Evolutionary conservation across 2,888 invertebrate genomes (phyloP).

Genomic region (Iphiclides podalirius): DNA sequence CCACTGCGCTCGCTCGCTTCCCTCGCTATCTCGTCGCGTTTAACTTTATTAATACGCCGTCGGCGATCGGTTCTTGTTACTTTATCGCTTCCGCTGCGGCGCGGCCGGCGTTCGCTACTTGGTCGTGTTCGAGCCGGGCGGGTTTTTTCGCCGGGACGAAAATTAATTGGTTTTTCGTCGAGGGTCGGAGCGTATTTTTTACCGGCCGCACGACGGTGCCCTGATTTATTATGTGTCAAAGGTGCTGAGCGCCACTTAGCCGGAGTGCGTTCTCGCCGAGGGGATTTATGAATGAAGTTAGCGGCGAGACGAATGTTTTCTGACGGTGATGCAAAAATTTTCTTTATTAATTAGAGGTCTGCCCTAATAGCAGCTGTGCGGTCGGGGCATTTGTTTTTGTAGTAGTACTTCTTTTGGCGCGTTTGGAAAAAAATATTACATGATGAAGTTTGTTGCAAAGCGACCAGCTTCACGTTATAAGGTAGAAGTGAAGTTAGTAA

Average conservation of each 20-base stretch:
- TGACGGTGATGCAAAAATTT: too few species aligned
- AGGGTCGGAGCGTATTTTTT: conserved; percentile 79
- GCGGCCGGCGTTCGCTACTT: conserved; percentile 27
- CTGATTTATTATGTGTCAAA: conserved; percentile 79
- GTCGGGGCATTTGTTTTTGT: too few species aligned
- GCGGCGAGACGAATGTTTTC: conserved; percentile 31
- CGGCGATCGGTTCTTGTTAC: conserved; percentile 31
- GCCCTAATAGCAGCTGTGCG: too few species aligned
- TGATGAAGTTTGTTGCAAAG: too few species aligned
- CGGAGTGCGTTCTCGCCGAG: conserved; percentile 64
- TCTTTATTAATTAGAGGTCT: too few species aligned
- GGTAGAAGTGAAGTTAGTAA: too few species aligned
- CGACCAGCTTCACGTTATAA: too few species aligned
- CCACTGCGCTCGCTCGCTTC: conserved; percentile 64
- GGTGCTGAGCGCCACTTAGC: conserved; percentile 78
- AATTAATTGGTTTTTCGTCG: conserved; percentile 80
- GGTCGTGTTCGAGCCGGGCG: conserved; percentile 4
- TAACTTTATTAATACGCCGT: conserved; percentile 68
- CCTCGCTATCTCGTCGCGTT: conserved; percentile 70
- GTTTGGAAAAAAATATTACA: too few species aligned
- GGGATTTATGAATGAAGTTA: conserved; percentile 59
- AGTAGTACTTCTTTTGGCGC: too few species aligned
- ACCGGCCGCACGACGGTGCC: conserved; percentile 75
- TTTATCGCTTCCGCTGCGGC: conserved; percentile 36
- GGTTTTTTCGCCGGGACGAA: conserved; percentile 62